A percentile compares a stretch with the other conserved stretches of the same genome.
phyloP scores from a whole-genome alignment of 2,797 vertebrate species.

The Coracias cyanogaster region DNA sequence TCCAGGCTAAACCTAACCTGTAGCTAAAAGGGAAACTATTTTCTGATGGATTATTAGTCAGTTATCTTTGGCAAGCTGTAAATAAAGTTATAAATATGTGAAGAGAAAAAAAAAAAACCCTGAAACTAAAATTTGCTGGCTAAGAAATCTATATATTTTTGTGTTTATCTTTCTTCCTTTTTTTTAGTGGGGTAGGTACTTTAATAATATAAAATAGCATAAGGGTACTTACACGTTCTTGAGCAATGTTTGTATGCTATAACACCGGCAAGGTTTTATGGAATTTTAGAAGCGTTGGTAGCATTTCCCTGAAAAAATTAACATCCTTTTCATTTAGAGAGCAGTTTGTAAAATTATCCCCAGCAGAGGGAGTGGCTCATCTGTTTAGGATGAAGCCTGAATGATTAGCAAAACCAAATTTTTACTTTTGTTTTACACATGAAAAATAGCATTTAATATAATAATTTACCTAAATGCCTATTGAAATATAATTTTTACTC shows the following conservation, averaged over 20 bases:
- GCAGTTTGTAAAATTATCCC: slow-evolving; percentile 31
- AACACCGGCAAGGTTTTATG: not conserved
- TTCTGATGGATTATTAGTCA: not conserved
- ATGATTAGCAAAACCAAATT: not conserved
- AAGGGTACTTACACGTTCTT: not conserved
- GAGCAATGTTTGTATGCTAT: not conserved
- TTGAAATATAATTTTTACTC: not conserved
- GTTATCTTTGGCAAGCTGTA: not conserved
- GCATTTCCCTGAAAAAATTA: not conserved
- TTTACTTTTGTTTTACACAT: not conserved
- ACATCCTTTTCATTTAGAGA: not conserved
- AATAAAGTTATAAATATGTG: not conserved
- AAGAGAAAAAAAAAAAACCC: not conserved
- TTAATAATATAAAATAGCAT: not conserved
- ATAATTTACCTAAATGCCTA: not conserved
- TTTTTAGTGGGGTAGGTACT: not conserved
- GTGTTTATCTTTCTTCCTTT: not conserved
- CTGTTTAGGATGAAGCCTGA: not conserved
- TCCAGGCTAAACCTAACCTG: not conserved
- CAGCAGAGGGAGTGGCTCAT: slow-evolving; percentile 61
- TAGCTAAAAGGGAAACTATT: not conserved
- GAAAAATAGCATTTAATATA: not conserved
- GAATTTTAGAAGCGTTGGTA: not conserved
- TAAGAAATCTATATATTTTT: not conserved
- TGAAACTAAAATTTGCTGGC: not conserved